Base-by-base conservation (phyloP, 2,888 invertebrate genomes). In the Malthinus seriepunctatus region DNA sequence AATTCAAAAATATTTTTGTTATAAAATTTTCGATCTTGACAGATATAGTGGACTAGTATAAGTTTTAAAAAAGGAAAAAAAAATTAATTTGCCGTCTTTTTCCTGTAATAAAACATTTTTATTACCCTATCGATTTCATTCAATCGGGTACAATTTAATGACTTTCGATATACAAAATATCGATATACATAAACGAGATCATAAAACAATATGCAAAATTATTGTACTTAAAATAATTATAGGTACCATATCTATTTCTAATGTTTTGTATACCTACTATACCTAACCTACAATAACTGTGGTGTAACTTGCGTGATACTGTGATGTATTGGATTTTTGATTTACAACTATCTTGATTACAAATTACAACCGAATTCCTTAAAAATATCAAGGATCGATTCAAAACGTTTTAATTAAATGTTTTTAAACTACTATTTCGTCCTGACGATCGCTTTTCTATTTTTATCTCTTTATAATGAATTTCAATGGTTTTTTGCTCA, bases 221-320 rank as follows among this genome's bases (percentile, higher is more conserved):
- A 66, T 64, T 64, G 62, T 5, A 5, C 23, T 23, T 66, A 60
- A 63, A 62, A 63, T 64, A 63, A 66, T 66, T 66, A 63, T 63
- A 60, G 64, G 52, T 46, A 23, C 23, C 23, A 5, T 23, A 2
- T 23, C 23, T 23, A 23, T 32, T 49, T 44, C 44, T 35, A 45
- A 42, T 31, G 48, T 15, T 56, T 37, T 47, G n/a, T n/a, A n/a
- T n/a, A n/a, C n/a, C n/a, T n/a, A n/a, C n/a, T n/a, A n/a, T n/a
- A n/a, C n/a, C n/a, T n/a, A n/a, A n/a, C n/a, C n/a, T n/a, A n/a
- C n/a, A n/a, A n/a, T n/a, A n/a, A n/a, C n/a, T n/a, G n/a, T n/a
- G n/a, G n/a, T n/a, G n/a, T n/a, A 35, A 9, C 10, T 35, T 35
- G 10, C 10, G 10, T 9, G 35, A n/a, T 9, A 23, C 23, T 7